These are phyloP conservation scores for Sardina pilchardus DNA, from an alignment of 2,113 vertebrate genomes.

Conservation along the genomic window DNA sequence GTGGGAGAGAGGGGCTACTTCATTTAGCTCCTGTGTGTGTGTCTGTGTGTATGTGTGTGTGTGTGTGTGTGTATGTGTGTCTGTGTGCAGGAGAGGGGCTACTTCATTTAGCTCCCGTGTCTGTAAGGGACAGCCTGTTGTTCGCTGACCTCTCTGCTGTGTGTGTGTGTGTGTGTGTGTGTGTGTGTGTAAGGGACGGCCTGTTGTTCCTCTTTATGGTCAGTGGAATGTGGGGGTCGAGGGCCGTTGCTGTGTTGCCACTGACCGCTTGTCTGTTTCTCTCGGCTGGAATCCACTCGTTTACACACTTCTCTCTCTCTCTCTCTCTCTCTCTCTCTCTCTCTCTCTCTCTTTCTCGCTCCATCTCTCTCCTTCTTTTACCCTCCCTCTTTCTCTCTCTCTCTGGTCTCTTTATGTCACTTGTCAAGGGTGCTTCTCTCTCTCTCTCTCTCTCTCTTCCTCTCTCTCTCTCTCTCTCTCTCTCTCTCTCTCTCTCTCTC, in stretches of 20 bases:
- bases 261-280: neutral
- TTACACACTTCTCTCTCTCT: neutral
- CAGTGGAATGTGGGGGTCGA: no score
- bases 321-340: neutral
- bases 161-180: no score
- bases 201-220: no score
- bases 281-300: neutral
- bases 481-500: neutral
- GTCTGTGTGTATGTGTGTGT: no score
- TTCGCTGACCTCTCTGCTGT: no score
- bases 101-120: neutral
- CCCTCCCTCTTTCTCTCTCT: no score
- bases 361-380: neutral
- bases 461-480: neutral
- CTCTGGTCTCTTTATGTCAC: no score
- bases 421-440: neutral
- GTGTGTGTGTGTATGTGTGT: no score
- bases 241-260: no score
- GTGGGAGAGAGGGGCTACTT: neutral
- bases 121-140: no score
- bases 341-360: neutral
- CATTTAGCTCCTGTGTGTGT: no score
- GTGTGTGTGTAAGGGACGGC: no score
- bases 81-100: neutral
- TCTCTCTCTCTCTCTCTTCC: neutral